A percentile compares a stretch with the other conserved stretches of the same genome.
phyloP scores from a whole-genome alignment of 2,797 vertebrate genomes.

The Rhinatrema bivittatum region DNA sequence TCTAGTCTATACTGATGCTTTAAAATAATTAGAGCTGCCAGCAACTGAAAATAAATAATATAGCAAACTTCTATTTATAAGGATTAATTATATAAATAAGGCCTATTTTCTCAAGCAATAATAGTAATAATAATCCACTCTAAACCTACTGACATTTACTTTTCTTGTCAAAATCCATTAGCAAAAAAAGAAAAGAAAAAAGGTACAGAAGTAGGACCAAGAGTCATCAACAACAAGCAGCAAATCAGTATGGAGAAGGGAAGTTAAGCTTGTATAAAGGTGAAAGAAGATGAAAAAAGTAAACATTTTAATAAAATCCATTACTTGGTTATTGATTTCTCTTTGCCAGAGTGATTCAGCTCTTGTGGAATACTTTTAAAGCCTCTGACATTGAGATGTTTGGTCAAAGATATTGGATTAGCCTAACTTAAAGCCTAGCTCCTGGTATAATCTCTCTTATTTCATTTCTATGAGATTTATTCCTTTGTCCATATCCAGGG shows the following conservation, averaged over 20 bases:
- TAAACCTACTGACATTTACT: no score
- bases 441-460: constrained; percentile 46
- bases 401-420: constrained; percentile 51
- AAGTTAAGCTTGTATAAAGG: constrained; percentile 30
- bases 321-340: constrained; percentile 57
- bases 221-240: constrained; percentile 4
- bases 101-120: no score
- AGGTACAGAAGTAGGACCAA: constrained; percentile 8
- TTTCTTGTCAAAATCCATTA: no score
- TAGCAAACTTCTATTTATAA: no score
- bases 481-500: constrained; percentile 35
- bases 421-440: constrained; percentile 42
- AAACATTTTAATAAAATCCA: constrained; percentile 57
- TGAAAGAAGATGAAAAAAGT: constrained; percentile 12
- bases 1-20: no score
- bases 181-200: no score
- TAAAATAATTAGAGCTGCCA: no score
- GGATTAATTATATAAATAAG: no score
- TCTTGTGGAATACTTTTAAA: constrained; percentile 54
- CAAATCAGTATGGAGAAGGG: constrained; percentile 31
- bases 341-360: constrained; percentile 46
- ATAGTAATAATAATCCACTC: no score
- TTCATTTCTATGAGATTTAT: constrained; percentile 53
- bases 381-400: constrained; percentile 54
- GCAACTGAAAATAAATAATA: no score